A percentile compares a stretch with the other conserved stretches of the same genome.
Conservation (phyloP, 2,113 vertebrate genomes). For the Alethe castanea region DNA sequence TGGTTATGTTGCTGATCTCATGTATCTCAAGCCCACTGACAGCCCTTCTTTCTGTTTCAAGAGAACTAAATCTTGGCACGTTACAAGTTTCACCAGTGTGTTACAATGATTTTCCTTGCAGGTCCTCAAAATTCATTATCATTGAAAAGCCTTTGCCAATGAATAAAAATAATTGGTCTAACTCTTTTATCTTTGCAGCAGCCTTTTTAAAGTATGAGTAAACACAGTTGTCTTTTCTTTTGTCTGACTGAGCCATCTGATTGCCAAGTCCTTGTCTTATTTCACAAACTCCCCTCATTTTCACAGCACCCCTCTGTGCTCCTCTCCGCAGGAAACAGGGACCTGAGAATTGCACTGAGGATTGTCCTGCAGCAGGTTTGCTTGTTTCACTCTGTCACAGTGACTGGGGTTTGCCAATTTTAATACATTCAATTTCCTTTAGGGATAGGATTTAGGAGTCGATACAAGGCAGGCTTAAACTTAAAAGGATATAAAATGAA, state of each 20-base stretch:
- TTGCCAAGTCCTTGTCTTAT: not conserved
- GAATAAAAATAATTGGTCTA: not conserved
- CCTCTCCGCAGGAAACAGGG: not conserved
- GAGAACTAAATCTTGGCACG: not conserved
- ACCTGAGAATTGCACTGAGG: not conserved
- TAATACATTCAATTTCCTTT: no score
- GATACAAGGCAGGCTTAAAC: no score
- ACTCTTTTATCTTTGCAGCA: not conserved
- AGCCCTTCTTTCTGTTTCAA: not conserved
- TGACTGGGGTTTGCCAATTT: no score
- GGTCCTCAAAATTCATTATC: not conserved
- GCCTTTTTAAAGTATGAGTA: not conserved
- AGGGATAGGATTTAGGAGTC: no score
- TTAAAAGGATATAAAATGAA: no score
- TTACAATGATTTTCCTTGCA: not conserved
- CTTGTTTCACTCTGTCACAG: not conserved
- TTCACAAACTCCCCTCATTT: not conserved
- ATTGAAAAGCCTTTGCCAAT: not conserved
- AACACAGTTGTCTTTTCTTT: not conserved
- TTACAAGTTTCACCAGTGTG: not conserved
- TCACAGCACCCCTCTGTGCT: not conserved
- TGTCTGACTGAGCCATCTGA: not conserved
- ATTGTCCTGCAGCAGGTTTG: not conserved
- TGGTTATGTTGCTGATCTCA: not conserved
- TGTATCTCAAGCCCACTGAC: not conserved